These are phyloP conservation scores for Telenomus remus DNA, from an alignment of 1,140 invertebrate species.

Conservation along the genomic window DNA sequence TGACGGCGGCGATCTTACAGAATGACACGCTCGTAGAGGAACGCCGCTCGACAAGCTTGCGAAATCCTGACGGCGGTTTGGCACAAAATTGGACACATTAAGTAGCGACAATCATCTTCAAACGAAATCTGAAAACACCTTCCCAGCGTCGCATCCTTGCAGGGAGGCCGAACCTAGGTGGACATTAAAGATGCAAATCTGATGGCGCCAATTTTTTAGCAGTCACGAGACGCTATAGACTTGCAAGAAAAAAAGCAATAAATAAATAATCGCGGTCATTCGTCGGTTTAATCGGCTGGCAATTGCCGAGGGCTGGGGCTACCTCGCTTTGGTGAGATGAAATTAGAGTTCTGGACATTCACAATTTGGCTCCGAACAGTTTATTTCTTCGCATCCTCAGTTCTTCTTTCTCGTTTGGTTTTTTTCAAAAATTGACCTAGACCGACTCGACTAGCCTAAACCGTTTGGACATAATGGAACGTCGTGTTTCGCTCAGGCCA, in stretches of 20 bases:
- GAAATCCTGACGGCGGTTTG: conserved; percentile 35
- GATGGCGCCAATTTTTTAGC: too few species aligned
- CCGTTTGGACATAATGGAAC: conserved; percentile 72
- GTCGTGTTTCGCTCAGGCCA: conserved; percentile 43
- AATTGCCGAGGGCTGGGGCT: background rate
- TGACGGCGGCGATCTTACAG: conserved; percentile 33
- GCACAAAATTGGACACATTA: conserved; percentile 26
- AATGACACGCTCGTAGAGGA: conserved; percentile 15
- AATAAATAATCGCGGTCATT: too few species aligned
- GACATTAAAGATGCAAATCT: too few species aligned
- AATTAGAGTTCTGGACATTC: background rate
- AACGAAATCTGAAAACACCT: conserved; percentile 5
- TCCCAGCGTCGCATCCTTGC: too few species aligned
- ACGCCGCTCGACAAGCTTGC: conserved; percentile 12
- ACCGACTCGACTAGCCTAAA: conserved; percentile 63
- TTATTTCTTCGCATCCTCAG: background rate
- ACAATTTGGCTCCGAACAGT: background rate
- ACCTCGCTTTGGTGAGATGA: background rate
- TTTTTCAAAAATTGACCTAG: conserved; percentile 17
- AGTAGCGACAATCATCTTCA: conserved; percentile 30
- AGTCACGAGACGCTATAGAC: too few species aligned
- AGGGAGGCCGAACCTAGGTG: too few species aligned
- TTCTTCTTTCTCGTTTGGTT: conserved; percentile 2
- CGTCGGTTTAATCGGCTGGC: background rate
- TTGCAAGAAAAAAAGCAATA: too few species aligned